Conservation (phyloP, 35 echinoderm and acorn worm genomes). For the Lytechinus pictus region DNA sequence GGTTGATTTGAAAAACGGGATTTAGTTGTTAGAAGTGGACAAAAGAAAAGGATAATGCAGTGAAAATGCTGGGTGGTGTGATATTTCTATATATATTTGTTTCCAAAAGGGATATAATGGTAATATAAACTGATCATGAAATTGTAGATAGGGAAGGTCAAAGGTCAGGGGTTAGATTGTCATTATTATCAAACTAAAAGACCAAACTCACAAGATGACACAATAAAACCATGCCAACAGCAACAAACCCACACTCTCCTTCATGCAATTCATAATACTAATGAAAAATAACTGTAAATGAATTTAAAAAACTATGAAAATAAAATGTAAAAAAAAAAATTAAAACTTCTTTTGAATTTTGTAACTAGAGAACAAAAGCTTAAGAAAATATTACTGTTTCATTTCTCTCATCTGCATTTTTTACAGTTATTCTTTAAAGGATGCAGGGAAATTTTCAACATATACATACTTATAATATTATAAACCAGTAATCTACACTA, state of each 20-base stretch:
- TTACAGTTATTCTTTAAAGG: no score
- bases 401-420: no score
- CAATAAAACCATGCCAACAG: not conserved
- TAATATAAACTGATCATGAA: not conserved
- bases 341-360: no score
- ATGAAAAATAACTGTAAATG: not conserved
- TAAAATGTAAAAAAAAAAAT: no score
- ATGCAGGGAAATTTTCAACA: no score
- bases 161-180: not conserved
- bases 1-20: not conserved
- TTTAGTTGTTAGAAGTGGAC: not conserved
- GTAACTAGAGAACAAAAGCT: no score
- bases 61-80: conserved; percentile 36
- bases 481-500: no score
- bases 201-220: not conserved
- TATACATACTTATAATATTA: no score
- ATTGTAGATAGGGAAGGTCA: not conserved
- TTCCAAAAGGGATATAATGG: not conserved
- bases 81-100: not conserved
- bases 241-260: not conserved
- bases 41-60: conserved; percentile 47
- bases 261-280: not conserved
- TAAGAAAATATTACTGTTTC: no score
- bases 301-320: not conserved
- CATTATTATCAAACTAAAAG: not conserved